Conservation (phyloP, 2,888 invertebrate species). For the Acanthosoma haemorrhoidale region DNA sequence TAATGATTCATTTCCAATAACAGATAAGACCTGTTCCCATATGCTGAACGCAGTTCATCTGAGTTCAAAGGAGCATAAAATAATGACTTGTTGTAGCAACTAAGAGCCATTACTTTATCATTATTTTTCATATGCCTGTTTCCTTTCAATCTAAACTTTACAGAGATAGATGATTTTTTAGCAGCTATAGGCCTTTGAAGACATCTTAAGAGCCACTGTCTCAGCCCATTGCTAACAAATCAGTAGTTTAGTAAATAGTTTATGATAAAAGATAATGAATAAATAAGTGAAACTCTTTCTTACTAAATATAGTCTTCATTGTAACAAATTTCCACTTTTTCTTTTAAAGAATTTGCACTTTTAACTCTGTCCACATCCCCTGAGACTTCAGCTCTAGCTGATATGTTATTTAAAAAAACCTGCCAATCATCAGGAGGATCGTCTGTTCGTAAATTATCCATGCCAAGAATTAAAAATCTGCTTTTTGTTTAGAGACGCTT, state of each 20-base stretch:
- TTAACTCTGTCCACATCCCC: not conserved
- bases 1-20: constrained; percentile 56
- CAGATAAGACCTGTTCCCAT: constrained; percentile 66
- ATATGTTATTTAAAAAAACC: constrained; percentile 15
- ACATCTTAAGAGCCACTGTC: not conserved
- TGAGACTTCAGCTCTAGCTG: not conserved
- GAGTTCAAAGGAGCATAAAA: constrained; percentile 52
- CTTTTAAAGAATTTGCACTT: not conserved
- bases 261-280: too few relatives aligned
- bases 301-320: not conserved
- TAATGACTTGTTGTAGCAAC: constrained; percentile 59
- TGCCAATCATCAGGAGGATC: constrained; percentile 1
- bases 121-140: constrained; percentile 42
- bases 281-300: too few relatives aligned
- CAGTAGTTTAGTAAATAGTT: too few relatives aligned
- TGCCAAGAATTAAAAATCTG: not conserved
- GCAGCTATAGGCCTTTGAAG: not conserved
- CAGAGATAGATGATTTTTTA: constrained; percentile 18
- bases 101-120: constrained; percentile 44
- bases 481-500: too few relatives aligned
- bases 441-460: not conserved
- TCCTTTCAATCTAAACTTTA: constrained; percentile 29
- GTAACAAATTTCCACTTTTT: not conserved
- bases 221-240: not conserved
- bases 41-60: constrained; percentile 56